A percentile compares a stretch with the other conserved stretches of the same genome.
phyloP scores from a whole-genome alignment of 1,140 invertebrate genomes.

The Bombus consobrinus region DNA sequence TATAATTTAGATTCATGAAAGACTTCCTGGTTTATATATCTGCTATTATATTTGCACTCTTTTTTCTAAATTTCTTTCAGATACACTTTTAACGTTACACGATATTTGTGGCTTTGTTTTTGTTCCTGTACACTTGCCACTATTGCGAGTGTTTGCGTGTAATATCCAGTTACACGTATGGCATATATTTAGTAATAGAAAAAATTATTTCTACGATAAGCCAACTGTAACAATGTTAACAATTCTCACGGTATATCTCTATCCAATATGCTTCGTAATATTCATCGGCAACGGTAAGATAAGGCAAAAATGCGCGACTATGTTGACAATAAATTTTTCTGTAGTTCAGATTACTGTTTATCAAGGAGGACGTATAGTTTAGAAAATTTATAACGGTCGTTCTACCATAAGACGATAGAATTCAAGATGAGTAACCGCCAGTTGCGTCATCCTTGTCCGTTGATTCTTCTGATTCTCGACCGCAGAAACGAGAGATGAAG shows the following conservation, averaged over 20 bases:
- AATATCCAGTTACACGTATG: background rate
- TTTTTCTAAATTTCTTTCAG: no score
- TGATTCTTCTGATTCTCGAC: constrained; percentile 24
- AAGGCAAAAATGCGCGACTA: background rate
- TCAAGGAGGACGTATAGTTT: background rate
- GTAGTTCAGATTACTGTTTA: background rate
- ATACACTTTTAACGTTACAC: no score
- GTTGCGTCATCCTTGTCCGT: constrained; percentile 20
- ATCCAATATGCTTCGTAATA: no score
- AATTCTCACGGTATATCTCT: background rate
- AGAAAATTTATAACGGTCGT: constrained; percentile 1
- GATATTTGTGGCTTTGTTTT: no score
- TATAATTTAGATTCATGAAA: no score
- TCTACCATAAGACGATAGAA: constrained; percentile 18
- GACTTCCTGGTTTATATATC: no score
- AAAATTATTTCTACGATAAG: background rate
- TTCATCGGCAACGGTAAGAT: no score
- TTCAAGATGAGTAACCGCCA: constrained; percentile 41
- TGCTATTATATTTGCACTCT: no score
- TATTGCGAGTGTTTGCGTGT: background rate
- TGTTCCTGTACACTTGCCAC: background rate
- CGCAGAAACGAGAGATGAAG: constrained; percentile 43
- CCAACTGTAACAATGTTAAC: background rate
- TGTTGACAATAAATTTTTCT: background rate
- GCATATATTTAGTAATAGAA: background rate